phyloP scores from a whole-genome alignment of 2,888 invertebrate genomes.

The Toxonevra muliebris region DNA sequence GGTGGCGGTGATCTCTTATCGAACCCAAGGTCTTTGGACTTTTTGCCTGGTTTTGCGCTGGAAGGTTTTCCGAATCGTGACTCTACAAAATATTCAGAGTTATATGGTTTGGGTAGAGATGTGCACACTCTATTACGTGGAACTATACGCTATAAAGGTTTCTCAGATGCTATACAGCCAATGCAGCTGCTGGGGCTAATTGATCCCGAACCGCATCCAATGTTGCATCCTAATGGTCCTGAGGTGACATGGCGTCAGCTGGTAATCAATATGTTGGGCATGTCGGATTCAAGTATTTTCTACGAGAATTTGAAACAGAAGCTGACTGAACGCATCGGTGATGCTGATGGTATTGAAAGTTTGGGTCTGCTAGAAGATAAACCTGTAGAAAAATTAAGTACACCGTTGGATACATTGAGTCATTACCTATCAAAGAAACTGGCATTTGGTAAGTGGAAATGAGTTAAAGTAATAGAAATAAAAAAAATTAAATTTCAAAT shows the following conservation, averaged over 20 bases:
- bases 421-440: constrained; percentile 86
- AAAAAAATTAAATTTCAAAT: not conserved
- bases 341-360: constrained; percentile 81
- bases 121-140: constrained; percentile 92
- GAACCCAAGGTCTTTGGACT: constrained; percentile 80
- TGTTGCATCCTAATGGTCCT: constrained; percentile 94
- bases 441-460: constrained; percentile 71
- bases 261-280: constrained; percentile 84
- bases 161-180: constrained; percentile 86
- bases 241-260: constrained; percentile 95
- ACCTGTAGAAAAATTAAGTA: constrained; percentile 80
- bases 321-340: constrained; percentile 81
- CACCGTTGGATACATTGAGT: constrained; percentile 93
- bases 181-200: constrained; percentile 89
- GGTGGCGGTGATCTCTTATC: constrained; percentile 92
- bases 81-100: constrained; percentile 85
- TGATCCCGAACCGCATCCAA: constrained; percentile 84
- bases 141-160: constrained; percentile 92
- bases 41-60: constrained; percentile 94
- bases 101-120: constrained; percentile 86
- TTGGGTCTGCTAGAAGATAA: constrained; percentile 89
- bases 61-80: constrained; percentile 98
- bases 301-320: constrained; percentile 90
- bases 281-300: constrained; percentile 87
- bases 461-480: not conserved